phyloP scores from a whole-genome alignment of 2,888 invertebrate species.

The Orgyia antiqua region DNA sequence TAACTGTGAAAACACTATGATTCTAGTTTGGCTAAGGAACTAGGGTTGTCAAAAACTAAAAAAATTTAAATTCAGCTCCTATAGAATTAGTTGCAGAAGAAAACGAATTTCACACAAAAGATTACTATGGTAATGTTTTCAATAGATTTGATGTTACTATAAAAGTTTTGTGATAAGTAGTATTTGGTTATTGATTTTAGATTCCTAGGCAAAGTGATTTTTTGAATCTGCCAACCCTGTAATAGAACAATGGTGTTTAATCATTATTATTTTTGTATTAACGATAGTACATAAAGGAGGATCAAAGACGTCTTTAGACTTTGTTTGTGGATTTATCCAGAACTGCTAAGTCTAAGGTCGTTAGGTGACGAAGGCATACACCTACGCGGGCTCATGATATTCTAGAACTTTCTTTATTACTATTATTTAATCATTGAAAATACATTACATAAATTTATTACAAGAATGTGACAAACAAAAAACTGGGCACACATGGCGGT shows the following conservation, averaged over 20 bases:
- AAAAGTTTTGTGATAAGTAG: too few relatives aligned
- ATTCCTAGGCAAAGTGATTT: background rate
- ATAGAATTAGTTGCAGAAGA: background rate
- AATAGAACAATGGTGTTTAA: constrained; percentile 17
- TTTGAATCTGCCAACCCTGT: constrained; percentile 2
- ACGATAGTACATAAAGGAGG: constrained; percentile 18
- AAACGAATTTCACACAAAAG: too few relatives aligned
- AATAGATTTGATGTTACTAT: too few relatives aligned
- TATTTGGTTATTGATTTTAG: background rate
- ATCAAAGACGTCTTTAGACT: constrained; percentile 20
- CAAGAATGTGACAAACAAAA: too few relatives aligned
- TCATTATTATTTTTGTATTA: constrained; percentile 27
- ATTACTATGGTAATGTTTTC: too few relatives aligned
- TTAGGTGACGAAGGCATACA: constrained; percentile 10
- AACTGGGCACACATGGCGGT: too few relatives aligned
- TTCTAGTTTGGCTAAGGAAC: constrained; percentile 15
- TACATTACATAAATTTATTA: too few relatives aligned
- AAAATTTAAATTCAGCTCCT: background rate
- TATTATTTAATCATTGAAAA: too few relatives aligned
- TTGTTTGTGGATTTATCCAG: constrained; percentile 15
- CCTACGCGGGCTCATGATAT: constrained; percentile 6
- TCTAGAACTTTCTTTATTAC: too few relatives aligned
- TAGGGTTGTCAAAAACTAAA: constrained; percentile 4
- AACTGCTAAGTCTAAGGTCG: constrained; percentile 12
- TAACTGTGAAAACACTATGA: constrained; percentile 39